Percentiles rank a stretch among this genome's conserved stretches.
Evolutionary conservation across 1,140 invertebrate species (phyloP).

Genomic region (Ips typographus): DNA sequence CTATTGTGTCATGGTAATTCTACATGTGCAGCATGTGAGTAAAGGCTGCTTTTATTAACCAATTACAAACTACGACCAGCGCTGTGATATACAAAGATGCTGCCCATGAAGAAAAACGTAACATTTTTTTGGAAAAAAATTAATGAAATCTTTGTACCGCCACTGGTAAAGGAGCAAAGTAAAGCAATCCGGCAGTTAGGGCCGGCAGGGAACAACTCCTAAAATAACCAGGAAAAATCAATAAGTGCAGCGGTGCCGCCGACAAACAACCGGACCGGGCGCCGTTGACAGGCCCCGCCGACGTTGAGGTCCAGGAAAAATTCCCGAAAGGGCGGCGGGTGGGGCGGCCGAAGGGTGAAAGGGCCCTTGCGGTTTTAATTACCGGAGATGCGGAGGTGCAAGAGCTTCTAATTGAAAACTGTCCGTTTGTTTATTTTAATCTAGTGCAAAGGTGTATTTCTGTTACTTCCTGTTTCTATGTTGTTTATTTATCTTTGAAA

Average conservation of each 20-base stretch:
- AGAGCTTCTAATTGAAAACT: conserved; percentile 6
- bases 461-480: too few relatives aligned
- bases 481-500: too few relatives aligned
- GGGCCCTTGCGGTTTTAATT: conserved; percentile 4
- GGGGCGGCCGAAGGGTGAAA: background rate
- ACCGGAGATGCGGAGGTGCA: conserved; percentile 4
- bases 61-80: too few relatives aligned
- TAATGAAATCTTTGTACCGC: background rate
- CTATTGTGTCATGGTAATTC: too few relatives aligned
- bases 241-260: conserved; percentile 38
- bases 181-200: conserved; percentile 27
- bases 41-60: background rate
- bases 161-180: conserved; percentile 17
- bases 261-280: conserved; percentile 34
- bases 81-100: background rate
- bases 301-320: conserved; percentile 26
- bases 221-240: conserved; percentile 40
- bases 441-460: background rate
- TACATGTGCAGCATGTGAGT: background rate
- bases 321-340: conserved; percentile 20
- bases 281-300: conserved; percentile 20
- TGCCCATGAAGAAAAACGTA: too few relatives aligned
- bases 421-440: conserved; percentile 1
- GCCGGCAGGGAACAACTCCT: conserved; percentile 37
- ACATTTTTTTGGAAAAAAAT: background rate